Evolutionary conservation across 2,113 vertebrate species (phyloP), one percentile per base, ranked within the genome.

Genomic region (Poicephalus gulielmi): DNA sequence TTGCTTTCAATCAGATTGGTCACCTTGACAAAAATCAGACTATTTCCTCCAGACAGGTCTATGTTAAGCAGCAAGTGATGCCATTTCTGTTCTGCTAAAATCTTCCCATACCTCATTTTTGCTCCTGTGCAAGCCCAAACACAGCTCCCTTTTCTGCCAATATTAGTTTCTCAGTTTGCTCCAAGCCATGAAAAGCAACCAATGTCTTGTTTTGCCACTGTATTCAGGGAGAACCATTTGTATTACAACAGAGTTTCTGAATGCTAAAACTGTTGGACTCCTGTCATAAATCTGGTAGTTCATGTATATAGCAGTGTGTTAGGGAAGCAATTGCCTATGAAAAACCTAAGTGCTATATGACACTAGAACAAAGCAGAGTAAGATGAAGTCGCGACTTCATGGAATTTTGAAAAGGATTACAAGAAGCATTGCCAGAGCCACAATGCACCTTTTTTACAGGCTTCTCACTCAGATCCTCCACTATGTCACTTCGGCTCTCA

Each of bases 361-460:
- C 70, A 93, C 57, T 63, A 89, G 84, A 97, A 94, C 71, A 96
- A 78, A 94, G 77, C 55, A 83, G 69, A 94, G 31, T 69, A 67
- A 63, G 86, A 95, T 52, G 60, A 94, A 92, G 44, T 78, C 2
- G 0, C 60, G 53, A 80, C n/a, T 88, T 92, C 9, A 89, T 50
- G 53, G 49, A 47, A 92, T 35, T 95, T 78, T 92, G 67, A 80
- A 73, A 86, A 92, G 70, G 81, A 90, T 88, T 90, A 76, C 44
- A 68, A 50, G 17, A 25, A 88, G 7, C 2, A 0, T 27, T 88
- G 59, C 27, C 53, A 94, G 67, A 53, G 13, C 15, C 37, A 57
- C 39, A 30, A 25, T 41, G 62, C 9, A 59, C 7, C 7, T 88
- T 80, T 86, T 74, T n/a, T 41, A 66, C 8, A 46, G n/a, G 28